A percentile compares a stretch with the other conserved stretches of the same genome.
Conservation (phyloP, 2,113 vertebrate genomes). For the Mormyrus lacerda region DNA sequence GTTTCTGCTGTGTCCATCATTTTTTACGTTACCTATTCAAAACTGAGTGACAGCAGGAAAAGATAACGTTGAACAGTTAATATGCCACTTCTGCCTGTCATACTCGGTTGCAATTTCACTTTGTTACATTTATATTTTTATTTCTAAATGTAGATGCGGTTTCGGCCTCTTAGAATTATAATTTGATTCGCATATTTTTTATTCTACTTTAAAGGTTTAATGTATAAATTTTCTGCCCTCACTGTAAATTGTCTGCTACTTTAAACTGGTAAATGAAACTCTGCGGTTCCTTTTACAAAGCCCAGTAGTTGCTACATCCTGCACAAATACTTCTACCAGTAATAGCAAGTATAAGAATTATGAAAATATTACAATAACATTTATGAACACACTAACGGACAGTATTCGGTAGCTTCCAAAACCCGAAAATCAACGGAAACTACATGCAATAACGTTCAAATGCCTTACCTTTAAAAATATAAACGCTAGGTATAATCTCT, state of each 20-base stretch:
- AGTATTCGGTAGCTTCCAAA: background rate
- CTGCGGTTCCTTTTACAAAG: background rate
- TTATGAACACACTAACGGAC: background rate
- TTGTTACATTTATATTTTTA: background rate
- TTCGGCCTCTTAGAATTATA: background rate
- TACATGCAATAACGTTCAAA: background rate
- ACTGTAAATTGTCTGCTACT: background rate
- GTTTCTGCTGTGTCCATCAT: constrained; percentile 65
- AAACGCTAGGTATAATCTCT: background rate
- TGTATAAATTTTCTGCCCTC: background rate
- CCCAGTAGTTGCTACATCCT: background rate
- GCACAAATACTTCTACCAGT: background rate
- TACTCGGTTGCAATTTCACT: background rate
- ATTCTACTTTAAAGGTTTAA: background rate
- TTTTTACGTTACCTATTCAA: background rate
- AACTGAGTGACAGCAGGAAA: background rate
- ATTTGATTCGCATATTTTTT: background rate
- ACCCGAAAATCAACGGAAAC: background rate
- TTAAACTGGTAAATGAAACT: background rate
- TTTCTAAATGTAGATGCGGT: background rate
- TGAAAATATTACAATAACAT: background rate
- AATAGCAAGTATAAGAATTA: background rate
- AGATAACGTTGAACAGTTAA: background rate
- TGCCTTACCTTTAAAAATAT: constrained; percentile 1
- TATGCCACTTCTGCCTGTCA: background rate